These are phyloP conservation scores for Corythornis vintsioides DNA, from an alignment of 2,113 vertebrate genomes.

Conservation along the genomic window DNA sequence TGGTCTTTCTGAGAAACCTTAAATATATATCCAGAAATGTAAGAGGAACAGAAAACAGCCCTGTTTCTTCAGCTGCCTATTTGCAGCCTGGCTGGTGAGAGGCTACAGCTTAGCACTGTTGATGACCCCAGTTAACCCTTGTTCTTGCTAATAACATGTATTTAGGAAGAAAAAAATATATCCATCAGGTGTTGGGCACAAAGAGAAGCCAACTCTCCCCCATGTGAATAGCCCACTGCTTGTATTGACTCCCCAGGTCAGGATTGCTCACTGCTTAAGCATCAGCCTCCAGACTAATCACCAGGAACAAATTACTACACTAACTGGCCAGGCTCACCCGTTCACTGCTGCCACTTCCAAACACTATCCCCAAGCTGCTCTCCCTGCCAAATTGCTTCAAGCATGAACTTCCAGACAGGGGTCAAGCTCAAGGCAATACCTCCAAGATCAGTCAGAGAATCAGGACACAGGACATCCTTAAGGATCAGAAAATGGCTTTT, in stretches of 20 bases:
- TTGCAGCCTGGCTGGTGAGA: not conserved
- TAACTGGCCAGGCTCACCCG: not conserved
- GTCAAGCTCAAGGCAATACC: not conserved
- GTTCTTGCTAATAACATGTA: not conserved
- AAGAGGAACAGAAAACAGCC: not conserved
- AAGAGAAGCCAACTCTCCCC: not conserved
- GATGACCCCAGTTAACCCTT: not conserved
- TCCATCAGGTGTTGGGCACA: not conserved
- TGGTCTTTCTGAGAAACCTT: slow-evolving; percentile 26
- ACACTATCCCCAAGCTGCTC: not conserved
- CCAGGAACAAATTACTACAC: not conserved
- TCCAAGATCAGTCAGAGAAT: not conserved
- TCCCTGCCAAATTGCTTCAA: not conserved
- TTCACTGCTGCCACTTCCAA: not conserved
- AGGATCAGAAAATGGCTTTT: not conserved
- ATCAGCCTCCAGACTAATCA: not conserved
- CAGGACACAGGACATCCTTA: fast-evolving
- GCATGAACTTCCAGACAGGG: not conserved
- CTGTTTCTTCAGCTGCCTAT: not conserved
- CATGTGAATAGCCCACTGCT: not conserved
- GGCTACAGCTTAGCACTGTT: not conserved
- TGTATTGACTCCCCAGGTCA: not conserved
- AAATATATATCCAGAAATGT: slow-evolving; percentile 21
- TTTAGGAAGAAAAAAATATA: not conserved
- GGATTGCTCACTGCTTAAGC: not conserved